Evolutionary conservation across 1,140 invertebrate genomes (phyloP).

Genomic region (Dendrolimus punctatus): DNA sequence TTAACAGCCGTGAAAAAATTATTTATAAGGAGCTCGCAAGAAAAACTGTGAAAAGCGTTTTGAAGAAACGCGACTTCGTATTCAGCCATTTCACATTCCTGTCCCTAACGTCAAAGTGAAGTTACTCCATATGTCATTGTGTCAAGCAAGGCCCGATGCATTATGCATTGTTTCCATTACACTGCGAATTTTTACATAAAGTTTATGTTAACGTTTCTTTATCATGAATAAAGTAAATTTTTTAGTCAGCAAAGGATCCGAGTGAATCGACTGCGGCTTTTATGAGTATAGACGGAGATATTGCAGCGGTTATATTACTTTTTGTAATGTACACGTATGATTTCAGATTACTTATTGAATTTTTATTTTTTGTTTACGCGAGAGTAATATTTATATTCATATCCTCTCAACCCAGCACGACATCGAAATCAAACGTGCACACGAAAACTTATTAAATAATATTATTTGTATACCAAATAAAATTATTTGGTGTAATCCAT

Average conservation of each 20-base stretch:
- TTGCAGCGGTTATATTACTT: constrained; percentile 25
- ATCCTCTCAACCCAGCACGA: too few species aligned
- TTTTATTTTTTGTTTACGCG: too few species aligned
- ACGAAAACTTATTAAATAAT: too few species aligned
- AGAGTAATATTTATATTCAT: too few species aligned
- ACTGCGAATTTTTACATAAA: constrained; percentile 68
- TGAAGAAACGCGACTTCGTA: constrained; percentile 11
- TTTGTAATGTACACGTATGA: constrained; percentile 17
- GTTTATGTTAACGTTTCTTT: constrained; percentile 60
- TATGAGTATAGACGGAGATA: constrained; percentile 10
- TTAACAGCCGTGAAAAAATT: constrained; percentile 32
- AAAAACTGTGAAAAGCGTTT: constrained; percentile 48
- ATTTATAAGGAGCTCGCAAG: constrained; percentile 17
- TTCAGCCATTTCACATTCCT: constrained; percentile 47
- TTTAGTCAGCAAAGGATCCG: constrained; percentile 38
- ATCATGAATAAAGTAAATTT: constrained; percentile 61
- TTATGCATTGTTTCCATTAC: constrained; percentile 68
- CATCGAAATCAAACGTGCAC: too few species aligned
- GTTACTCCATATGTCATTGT: constrained; percentile 61
- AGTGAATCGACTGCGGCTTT: constrained; percentile 16
- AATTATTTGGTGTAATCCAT: too few species aligned
- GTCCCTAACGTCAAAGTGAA: constrained; percentile 51
- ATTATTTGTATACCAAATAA: too few species aligned
- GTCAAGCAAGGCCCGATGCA: constrained; percentile 46
- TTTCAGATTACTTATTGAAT: too few species aligned